A percentile compares a stretch with the other conserved stretches of the same genome.
phyloP scores from a whole-genome alignment of 2,888 invertebrate species.

The Synanthedon andrenaeformis region DNA sequence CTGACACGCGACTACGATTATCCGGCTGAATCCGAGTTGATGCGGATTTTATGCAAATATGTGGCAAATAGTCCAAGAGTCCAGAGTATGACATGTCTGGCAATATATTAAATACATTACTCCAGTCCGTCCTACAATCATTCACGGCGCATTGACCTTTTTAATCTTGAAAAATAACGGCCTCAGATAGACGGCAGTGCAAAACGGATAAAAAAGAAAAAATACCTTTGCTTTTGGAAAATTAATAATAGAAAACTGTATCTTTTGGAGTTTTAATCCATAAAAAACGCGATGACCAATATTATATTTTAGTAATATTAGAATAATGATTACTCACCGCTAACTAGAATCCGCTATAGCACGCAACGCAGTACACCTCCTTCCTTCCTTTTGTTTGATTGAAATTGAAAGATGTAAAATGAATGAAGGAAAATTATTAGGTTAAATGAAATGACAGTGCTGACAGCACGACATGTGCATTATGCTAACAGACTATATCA shows the following conservation, averaged over 20 bases:
- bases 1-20: conserved; percentile 8
- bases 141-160: conserved; percentile 54
- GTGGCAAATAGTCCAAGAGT: conserved; percentile 16
- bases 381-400: conserved; percentile 47
- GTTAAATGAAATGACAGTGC: not conserved
- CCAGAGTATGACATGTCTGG: conserved; percentile 21
- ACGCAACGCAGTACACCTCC: conserved; percentile 9
- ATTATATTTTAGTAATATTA: not conserved
- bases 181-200: conserved; percentile 16
- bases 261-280: too few species aligned
- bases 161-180: conserved; percentile 65
- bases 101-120: conserved; percentile 13
- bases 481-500: not conserved
- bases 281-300: too few species aligned
- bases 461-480: not conserved
- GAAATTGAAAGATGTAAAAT: conserved; percentile 11
- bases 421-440: conserved; percentile 15
- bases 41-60: conserved; percentile 26
- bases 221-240: too few species aligned
- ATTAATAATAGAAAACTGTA: too few species aligned
- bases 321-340: conserved; percentile 47
- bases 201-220: too few species aligned
- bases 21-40: conserved; percentile 21
- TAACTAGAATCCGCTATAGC: conserved; percentile 9
- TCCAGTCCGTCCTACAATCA: conserved; percentile 29